Evolutionary conservation across 2,888 invertebrate species (phyloP).

Genomic region (Pammene aurita): DNA sequence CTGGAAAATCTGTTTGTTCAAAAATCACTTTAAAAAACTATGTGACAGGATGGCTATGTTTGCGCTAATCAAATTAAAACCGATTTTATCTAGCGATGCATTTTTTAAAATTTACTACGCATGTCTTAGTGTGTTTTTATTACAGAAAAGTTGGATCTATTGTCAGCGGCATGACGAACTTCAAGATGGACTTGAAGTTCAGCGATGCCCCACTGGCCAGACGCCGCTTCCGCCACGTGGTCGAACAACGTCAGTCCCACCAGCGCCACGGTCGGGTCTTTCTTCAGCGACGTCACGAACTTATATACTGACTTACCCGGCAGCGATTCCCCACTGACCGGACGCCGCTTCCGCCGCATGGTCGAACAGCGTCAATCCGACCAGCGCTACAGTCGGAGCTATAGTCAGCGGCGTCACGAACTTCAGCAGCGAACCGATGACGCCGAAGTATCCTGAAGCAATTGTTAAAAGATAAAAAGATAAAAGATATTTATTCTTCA

Average conservation of each 20-base stretch:
- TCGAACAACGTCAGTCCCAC: slow-evolving; percentile 92
- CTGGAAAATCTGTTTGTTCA: no score
- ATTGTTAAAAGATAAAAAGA: no score
- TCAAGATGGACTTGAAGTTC: slow-evolving; percentile 64
- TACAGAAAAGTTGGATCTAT: no score
- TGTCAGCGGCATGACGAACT: no score
- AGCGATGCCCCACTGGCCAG: slow-evolving; percentile 93
- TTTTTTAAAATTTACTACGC: no score
- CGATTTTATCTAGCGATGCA: no score
- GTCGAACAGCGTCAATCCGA: slow-evolving; percentile 92
- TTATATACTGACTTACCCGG: slow-evolving; percentile 83
- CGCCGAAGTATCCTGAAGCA: slow-evolving; percentile 83
- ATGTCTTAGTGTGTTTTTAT: no score
- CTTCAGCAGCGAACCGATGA: slow-evolving; percentile 88
- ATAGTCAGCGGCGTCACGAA: slow-evolving; percentile 93
- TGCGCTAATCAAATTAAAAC: no score
- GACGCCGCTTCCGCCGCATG: slow-evolving; percentile 92
- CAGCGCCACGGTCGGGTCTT: slow-evolving; percentile 91
- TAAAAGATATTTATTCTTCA: no score
- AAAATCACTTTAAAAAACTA: no score
- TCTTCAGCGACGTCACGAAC: slow-evolving; percentile 89
- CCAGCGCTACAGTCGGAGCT: slow-evolving; percentile 91
- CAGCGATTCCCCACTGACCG: slow-evolving; percentile 92
- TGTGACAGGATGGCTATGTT: no score
- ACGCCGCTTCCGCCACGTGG: slow-evolving; percentile 91